Percentiles rank a stretch among this genome's conserved stretches.
Evolutionary conservation across 2,888 invertebrate species (phyloP).

Genomic region (Pachliopta kotzebuea): DNA sequence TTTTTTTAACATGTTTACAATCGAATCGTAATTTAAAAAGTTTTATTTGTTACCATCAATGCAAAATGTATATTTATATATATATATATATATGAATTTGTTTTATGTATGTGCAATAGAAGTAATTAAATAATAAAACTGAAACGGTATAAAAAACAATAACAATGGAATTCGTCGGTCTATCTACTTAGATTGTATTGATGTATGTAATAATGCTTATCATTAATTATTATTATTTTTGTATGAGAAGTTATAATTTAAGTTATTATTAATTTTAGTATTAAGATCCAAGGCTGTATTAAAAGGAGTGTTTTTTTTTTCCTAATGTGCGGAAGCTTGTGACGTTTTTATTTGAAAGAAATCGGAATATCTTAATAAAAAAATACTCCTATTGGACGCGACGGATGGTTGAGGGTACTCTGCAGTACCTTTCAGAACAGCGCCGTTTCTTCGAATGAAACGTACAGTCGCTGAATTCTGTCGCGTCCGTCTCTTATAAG

Average conservation of each 20-base stretch:
- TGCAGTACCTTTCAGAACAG: constrained; percentile 37
- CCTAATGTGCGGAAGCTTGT: constrained; percentile 49
- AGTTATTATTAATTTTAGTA: constrained; percentile 72
- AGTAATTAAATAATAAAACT: constrained; percentile 12
- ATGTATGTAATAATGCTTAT: constrained; percentile 60
- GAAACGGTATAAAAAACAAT: constrained; percentile 27
- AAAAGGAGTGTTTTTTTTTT: constrained; percentile 68
- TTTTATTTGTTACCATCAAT: constrained; percentile 5
- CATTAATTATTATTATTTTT: constrained; percentile 65
- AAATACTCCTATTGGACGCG: constrained; percentile 63
- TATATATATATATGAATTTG: not conserved
- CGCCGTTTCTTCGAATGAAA: constrained; percentile 30
- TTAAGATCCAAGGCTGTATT: constrained; percentile 80
- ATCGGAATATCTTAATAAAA: constrained; percentile 53
- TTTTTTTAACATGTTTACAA: constrained; percentile 13
- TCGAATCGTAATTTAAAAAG: not conserved
- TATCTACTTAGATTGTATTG: constrained; percentile 69
- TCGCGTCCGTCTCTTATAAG: constrained; percentile 57
- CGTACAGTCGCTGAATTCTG: constrained; percentile 38
- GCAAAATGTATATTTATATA: not conserved
- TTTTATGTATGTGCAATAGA: constrained; percentile 29
- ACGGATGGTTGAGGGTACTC: constrained; percentile 33
- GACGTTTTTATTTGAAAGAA: constrained; percentile 48
- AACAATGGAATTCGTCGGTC: constrained; percentile 68
- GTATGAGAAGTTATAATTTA: constrained; percentile 76